Conservation (phyloP, 2,888 invertebrate genomes). For the Pyrrhosoma nymphula region DNA sequence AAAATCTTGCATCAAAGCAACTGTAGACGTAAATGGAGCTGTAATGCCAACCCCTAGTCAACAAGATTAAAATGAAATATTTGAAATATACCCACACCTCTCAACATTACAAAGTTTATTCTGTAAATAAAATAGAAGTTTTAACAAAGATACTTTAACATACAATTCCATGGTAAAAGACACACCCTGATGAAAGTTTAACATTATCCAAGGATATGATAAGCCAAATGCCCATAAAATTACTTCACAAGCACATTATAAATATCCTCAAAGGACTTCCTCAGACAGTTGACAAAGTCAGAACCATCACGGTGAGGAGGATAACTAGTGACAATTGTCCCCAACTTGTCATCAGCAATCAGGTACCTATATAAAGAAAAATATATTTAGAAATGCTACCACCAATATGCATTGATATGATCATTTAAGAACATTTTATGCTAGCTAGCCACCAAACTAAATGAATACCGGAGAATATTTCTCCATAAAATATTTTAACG, state of each 20-base stretch:
- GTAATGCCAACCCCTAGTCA: no score
- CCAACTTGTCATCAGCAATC: conserved; percentile 89
- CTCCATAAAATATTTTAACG: no score
- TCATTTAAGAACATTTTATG: conserved; percentile 47
- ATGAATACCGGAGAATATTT: no score
- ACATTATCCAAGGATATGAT: not conserved
- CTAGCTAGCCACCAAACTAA: no score
- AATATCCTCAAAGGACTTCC: conserved; percentile 87
- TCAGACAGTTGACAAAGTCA: conserved; percentile 86
- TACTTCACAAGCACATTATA: conserved; percentile 75
- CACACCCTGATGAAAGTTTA: not conserved
- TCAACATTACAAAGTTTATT: not conserved
- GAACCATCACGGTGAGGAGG: conserved; percentile 84
- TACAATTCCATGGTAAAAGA: not conserved
- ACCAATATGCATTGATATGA: not conserved
- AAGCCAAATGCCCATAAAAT: not conserved
- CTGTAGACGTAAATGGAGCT: no score
- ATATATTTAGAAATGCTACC: conserved; percentile 64
- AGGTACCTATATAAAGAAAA: conserved; percentile 86
- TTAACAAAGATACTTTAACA: not conserved
- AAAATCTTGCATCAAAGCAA: no score
- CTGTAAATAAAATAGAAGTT: not conserved
- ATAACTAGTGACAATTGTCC: conserved; percentile 91
- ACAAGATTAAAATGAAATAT: no score
- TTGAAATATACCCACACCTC: not conserved